These are phyloP conservation scores for Apomyelois bistriatella DNA, from an alignment of 2,888 invertebrate species.

Conservation along the genomic window DNA sequence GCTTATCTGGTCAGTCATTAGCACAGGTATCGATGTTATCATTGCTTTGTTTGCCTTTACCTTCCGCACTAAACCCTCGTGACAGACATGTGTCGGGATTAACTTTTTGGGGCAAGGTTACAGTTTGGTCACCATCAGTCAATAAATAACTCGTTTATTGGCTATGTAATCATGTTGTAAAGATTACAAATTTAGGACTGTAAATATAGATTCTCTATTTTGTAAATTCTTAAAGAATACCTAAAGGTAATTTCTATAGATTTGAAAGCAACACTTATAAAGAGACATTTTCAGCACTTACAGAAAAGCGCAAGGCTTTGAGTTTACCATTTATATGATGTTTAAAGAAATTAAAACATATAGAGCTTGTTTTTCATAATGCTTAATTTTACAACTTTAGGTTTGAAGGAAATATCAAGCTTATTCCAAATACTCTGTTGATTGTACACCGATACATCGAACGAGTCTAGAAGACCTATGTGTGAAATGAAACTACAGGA, in stretches of 20 bases:
- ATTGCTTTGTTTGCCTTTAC: background rate
- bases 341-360: no score
- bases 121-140: background rate
- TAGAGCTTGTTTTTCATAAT: no score
- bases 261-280: no score
- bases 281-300: no score
- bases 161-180: background rate
- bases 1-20: conserved; percentile 4
- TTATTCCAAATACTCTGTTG: background rate
- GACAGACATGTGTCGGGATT: background rate
- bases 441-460: background rate
- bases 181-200: background rate
- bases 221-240: no score
- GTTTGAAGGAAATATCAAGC: background rate
- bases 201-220: background rate
- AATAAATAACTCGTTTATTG: background rate
- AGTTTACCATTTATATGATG: no score
- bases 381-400: background rate
- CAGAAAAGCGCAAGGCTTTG: no score
- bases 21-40: conserved; percentile 2
- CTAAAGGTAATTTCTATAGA: no score
- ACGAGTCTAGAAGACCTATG: background rate
- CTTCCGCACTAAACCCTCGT: background rate
- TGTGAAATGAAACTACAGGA: no score
- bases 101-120: conserved; percentile 1